Base-by-base conservation (phyloP, 2,888 invertebrate genomes). In the Habroteleia sp. region DNA sequence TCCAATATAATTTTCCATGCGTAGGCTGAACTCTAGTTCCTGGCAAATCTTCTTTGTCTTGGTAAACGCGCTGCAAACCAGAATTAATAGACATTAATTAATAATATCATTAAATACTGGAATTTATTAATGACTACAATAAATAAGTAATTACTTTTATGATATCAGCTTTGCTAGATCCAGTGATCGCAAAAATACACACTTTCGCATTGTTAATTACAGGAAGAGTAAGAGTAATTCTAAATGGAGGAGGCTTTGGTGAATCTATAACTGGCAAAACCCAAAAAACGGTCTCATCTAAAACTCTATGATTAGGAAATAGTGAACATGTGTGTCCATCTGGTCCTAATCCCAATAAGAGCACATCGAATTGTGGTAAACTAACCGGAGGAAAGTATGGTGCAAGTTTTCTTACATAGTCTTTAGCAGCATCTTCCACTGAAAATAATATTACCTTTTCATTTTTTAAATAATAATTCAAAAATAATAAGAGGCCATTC, bases 301-400 rank as follows among this genome's bases (percentile, higher is more conserved):
- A 89, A 3, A 94, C 86, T 0, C 89, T 87, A 86, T 96, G 96
- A 0, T 91, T 93, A 0, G 99, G 99, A 89, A 99, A 99, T 8
- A 99, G 89, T 0, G 99, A 99, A 48, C 71, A 71, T 0, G 69
- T 71, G 89, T 99, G 99, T 0, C 99, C 99, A 86, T 99, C 99
- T 0, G 98, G 98, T 0, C 99, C 99, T 93, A 99, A 94, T 7
- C 99, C 99, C 13, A 99, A 90, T 5, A 99, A 90, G 0, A 99
- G 89, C 42, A 98, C 88, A 89, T 99, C 97, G 87, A 98, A 97
- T 73, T 91, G 86, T 0, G 96, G 96, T 54, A 92, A 81, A 83
- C 82, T 89, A 85, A 85, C 90, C 46, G 85, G 91, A 75, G 89
- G 91, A 78, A 96, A 95, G 58, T 91, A 91, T 5, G 89, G 86